Evolutionary conservation across 2,888 invertebrate genomes (phyloP).

Genomic region (Pachliopta kotzebuea): DNA sequence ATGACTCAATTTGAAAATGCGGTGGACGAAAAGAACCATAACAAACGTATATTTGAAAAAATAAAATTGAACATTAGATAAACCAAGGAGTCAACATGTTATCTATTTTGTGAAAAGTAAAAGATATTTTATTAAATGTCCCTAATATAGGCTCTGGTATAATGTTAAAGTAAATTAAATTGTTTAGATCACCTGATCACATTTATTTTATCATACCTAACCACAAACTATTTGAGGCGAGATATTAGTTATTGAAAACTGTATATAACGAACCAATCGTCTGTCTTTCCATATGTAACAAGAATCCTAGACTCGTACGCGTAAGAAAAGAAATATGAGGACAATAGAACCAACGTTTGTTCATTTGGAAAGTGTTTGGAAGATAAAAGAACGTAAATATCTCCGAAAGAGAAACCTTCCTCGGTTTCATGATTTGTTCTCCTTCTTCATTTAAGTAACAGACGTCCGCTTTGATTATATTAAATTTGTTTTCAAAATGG

Average conservation of each 20-base stretch:
- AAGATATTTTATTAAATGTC: too few relatives aligned
- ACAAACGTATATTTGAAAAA: too few relatives aligned
- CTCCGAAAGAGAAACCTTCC: not conserved
- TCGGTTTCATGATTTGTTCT: not conserved
- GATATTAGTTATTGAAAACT: not conserved
- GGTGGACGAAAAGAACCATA: too few relatives aligned
- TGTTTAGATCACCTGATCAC: too few relatives aligned
- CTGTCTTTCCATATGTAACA: conserved; percentile 11
- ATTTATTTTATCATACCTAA: too few relatives aligned
- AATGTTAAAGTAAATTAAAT: too few relatives aligned
- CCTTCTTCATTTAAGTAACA: not conserved
- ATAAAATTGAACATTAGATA: too few relatives aligned
- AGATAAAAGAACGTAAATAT: not conserved
- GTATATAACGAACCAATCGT: not conserved
- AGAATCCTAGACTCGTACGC: conserved; percentile 9
- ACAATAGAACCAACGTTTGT: conserved; percentile 1
- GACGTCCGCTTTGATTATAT: conserved; percentile 1
- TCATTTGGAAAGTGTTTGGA: conserved; percentile 14
- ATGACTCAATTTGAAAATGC: too few relatives aligned
- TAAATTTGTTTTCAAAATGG: not conserved
- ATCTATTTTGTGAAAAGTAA: too few relatives aligned
- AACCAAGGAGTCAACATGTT: too few relatives aligned
- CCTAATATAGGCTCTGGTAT: too few relatives aligned
- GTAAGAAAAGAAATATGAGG: not conserved
- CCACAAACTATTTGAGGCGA: not conserved